Evolutionary conservation across 2,113 vertebrate genomes (phyloP), one percentile per base, ranked within the genome.

Genomic region (Istiophorus platypterus): DNA sequence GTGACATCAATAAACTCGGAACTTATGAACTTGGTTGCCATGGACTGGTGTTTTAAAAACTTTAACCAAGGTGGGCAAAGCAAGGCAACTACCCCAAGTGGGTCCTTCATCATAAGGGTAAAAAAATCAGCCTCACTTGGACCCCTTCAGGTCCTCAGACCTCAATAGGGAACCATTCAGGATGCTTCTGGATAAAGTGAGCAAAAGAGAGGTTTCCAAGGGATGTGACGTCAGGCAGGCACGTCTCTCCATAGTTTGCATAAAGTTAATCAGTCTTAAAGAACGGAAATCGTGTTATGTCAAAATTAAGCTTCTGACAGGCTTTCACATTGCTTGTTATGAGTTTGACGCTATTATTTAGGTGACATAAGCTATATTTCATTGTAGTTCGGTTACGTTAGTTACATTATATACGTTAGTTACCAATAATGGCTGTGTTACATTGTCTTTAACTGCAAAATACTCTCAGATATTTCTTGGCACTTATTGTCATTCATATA

Each of bases 161-260:
- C 15, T 62, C n/a, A 26, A 17, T 1, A 70, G 37, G 61, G 54
- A 71, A 64, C 26, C 49, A 34, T 6, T 31, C 54, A 5, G 9
- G 34, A 27, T 17, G 62, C 29, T 45, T 24, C 24, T 26, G 41
- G 11, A 63, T 45, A 22, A 72, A 73, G 31, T 69, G 22, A 58
- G 20, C 3, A 42, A 39, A 20, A 37, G 18, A 37, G 71, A 76
- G 47, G 17, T 76, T 87, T 85, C 52, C 1, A 22, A 27, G 67
- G 87, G 81, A 82, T 79, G 58, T 92, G 88, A 93, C 84, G 91
- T 86, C 89, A 91, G 72, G 80, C 71, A 85, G 78, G 84, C 62
- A 79, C 72, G 80, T 87, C 89, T 82, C 86, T 72, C 24, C 65
- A 4, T 9, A 11, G 11, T 65, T 78, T 69, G 7, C 62, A 24